phyloP scores from a whole-genome alignment of 2,888 invertebrate genomes.

The Aporophyla nigra region DNA sequence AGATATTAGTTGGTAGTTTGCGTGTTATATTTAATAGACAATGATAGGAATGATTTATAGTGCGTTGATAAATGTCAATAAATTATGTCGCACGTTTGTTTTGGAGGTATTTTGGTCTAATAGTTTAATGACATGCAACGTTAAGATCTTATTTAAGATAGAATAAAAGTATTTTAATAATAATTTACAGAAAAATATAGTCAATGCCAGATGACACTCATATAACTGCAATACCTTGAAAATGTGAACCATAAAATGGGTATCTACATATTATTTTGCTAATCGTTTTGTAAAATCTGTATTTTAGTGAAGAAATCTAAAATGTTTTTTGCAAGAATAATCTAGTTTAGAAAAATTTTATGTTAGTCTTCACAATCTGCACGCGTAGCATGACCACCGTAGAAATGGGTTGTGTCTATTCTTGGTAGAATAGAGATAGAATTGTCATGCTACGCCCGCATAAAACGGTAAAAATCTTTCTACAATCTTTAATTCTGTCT shows the following conservation, averaged over 20 bases:
- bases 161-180: not conserved
- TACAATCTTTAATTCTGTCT: no score
- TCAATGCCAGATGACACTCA: no score
- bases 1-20: conserved; percentile 1
- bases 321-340: not conserved
- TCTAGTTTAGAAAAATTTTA: not conserved
- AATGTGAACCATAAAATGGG: not conserved
- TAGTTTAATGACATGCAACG: conserved; percentile 47
- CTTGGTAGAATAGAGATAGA: no score
- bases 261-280: not conserved
- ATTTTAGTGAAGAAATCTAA: not conserved
- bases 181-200: not conserved
- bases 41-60: conserved; percentile 32
- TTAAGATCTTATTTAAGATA: conserved; percentile 12
- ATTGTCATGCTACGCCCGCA: no score
- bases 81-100: conserved; percentile 41
- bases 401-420: no score
- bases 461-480: no score
- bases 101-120: conserved; percentile 48
- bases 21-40: conserved; percentile 24
- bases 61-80: conserved; percentile 28
- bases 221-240: not conserved
- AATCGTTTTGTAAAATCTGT: not conserved
- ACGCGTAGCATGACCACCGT: no score
- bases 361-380: not conserved